Percentiles rank a stretch among this genome's conserved stretches.
Evolutionary conservation across 2,888 invertebrate genomes (phyloP).

Genomic region (Acanthosoma haemorrhoidale): DNA sequence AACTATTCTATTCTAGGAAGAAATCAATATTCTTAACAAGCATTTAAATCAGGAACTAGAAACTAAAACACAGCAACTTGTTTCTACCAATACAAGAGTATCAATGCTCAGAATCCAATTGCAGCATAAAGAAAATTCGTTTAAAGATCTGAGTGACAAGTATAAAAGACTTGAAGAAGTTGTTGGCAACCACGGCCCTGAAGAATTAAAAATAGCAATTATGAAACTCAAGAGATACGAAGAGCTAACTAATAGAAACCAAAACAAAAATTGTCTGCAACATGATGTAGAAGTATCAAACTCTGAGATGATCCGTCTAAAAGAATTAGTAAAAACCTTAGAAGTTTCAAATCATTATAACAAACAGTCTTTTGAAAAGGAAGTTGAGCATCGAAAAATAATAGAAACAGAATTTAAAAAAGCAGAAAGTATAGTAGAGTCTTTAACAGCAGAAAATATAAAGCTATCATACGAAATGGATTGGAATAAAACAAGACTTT

Average conservation of each 20-base stretch:
- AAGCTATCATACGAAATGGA: neutral
- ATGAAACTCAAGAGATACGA: neutral
- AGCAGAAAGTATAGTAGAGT: neutral
- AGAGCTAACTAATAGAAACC: neutral
- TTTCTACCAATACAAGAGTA: neutral
- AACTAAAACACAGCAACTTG: neutral
- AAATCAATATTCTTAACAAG: neutral
- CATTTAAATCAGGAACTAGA: neutral
- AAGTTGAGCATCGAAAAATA: neutral
- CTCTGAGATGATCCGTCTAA: neutral
- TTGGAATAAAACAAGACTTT: neutral
- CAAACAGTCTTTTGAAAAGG: neutral
- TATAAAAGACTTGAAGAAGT: neutral
- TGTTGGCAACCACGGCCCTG: neutral
- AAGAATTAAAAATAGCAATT: neutral
- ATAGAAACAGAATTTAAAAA: neutral
- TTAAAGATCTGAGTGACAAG: neutral
- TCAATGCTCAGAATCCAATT: neutral
- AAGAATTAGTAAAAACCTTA: neutral
- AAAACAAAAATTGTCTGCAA: neutral
- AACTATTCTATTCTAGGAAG: neutral
- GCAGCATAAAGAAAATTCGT: neutral
- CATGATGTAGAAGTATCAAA: neutral
- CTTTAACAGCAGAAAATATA: neutral
- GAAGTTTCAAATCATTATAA: neutral